A percentile compares a stretch with the other conserved stretches of the same genome.
Conservation (phyloP, 2,797 vertebrate genomes). For the Gymnothorax reevesii region DNA sequence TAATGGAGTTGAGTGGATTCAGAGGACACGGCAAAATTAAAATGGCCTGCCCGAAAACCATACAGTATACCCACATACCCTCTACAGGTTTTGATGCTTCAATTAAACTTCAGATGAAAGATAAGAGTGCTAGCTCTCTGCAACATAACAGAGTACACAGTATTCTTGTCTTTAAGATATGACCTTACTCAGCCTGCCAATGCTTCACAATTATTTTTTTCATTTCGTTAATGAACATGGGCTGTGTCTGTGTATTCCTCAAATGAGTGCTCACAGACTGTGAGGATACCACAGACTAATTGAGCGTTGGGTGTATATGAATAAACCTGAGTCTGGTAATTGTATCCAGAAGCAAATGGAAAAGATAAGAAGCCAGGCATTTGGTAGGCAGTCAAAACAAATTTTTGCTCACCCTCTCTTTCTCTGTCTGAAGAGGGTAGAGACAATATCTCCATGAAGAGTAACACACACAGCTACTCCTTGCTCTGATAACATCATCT, state of each 20-base stretch:
- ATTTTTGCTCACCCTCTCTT: conserved; percentile 25
- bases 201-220: conserved; percentile 81
- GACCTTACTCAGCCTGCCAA: conserved; percentile 75
- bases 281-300: conserved; percentile 65
- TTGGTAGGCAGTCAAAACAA: conserved; percentile 23
- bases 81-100: not conserved
- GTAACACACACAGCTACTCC: conserved; percentile 7
- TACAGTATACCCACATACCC: not conserved
- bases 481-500: conserved; percentile 25
- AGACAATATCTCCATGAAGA: conserved; percentile 25
- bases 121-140: conserved; percentile 76
- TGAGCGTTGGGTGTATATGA: conserved; percentile 67
- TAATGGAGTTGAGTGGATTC: too few species aligned
- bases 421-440: conserved; percentile 11
- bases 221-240: conserved; percentile 81
- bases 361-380: conserved; percentile 59
- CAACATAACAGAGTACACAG: conserved; percentile 81
- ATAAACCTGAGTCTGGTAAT: conserved; percentile 65
- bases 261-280: conserved; percentile 74
- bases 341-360: conserved; percentile 66
- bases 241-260: conserved; percentile 75
- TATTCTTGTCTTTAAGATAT: conserved; percentile 84
- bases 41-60: too few species aligned
- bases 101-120: conserved; percentile 45
- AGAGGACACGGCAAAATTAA: too few species aligned